Conservation (phyloP, 2,113 vertebrate species). For the Cranoglanis bouderius region DNA sequence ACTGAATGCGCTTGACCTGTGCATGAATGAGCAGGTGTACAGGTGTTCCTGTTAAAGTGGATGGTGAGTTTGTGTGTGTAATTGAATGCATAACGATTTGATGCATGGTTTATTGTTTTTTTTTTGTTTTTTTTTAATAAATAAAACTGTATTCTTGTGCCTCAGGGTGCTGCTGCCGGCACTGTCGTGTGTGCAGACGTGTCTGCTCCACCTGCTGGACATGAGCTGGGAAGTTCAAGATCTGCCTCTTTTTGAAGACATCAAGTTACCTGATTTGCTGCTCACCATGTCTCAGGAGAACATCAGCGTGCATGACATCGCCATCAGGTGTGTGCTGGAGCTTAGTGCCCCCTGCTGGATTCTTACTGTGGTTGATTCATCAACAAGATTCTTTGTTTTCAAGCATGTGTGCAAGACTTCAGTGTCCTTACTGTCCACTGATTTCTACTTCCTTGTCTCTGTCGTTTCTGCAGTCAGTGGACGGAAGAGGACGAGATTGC, state of each 20-base stretch:
- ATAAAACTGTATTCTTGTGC: neutral
- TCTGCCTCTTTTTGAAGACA: constrained; percentile 85
- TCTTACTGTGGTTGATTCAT: neutral
- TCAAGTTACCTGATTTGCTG: constrained; percentile 88
- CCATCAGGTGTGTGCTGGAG: constrained; percentile 78
- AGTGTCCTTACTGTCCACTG: neutral
- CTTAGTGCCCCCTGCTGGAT: neutral
- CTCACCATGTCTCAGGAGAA: constrained; percentile 92
- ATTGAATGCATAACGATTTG: neutral
- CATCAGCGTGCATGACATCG: constrained; percentile 90
- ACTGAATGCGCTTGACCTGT: no score
- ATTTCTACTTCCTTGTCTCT: neutral
- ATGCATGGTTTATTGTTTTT: neutral
- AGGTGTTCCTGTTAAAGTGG: neutral
- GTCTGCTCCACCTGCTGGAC: constrained; percentile 89
- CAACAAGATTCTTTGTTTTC: no score
- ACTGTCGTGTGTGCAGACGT: constrained; percentile 90
- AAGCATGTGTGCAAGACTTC: no score
- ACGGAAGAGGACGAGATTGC: constrained; percentile 94
- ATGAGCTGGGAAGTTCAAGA: constrained; percentile 93
- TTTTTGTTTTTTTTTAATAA: neutral
- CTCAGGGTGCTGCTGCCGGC: constrained; percentile 86
- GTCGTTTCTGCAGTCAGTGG: constrained; percentile 81
- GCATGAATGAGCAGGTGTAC: no score
- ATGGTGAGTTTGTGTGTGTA: neutral